Conservation (phyloP, 2,797 vertebrate genomes). For the Nothura maculosa region DNA sequence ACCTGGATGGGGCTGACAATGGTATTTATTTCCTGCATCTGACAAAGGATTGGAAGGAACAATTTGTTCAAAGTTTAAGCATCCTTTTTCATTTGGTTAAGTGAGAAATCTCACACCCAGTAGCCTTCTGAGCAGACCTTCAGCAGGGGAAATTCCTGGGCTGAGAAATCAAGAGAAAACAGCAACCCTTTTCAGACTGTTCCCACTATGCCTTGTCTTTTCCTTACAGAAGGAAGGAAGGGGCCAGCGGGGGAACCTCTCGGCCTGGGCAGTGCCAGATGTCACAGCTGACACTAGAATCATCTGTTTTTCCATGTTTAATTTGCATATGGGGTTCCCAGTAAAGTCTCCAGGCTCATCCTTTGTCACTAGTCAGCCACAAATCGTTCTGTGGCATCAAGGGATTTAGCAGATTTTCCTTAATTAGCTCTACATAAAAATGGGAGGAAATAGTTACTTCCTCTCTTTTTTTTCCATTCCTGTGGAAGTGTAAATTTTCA, state of each 20-base stretch:
- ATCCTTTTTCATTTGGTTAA: constrained; percentile 14
- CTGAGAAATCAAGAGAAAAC: not conserved
- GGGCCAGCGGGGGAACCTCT: not conserved
- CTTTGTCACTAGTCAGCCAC: not conserved
- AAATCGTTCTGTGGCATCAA: not conserved
- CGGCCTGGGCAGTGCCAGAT: not conserved
- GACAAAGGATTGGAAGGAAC: constrained; percentile 18
- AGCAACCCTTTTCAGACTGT: not conserved
- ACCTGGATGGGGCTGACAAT: not conserved
- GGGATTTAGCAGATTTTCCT: not conserved
- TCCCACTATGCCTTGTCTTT: not conserved
- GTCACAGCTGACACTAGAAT: not conserved
- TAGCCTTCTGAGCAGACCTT: not conserved
- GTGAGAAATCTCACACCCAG: not conserved
- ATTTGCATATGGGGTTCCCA: not conserved
- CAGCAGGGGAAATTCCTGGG: not conserved
- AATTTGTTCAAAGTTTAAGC: constrained; percentile 49
- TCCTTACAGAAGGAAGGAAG: not conserved
- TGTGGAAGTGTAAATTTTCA: not conserved
- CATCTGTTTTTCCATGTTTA: not conserved
- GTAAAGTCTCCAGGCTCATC: not conserved
- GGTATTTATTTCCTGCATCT: constrained; percentile 4
- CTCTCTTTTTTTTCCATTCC: not conserved
- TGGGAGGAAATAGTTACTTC: not conserved
- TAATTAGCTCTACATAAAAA: not conserved